A percentile compares a stretch with the other conserved stretches of the same genome.
Conservation (phyloP, 2,113 vertebrate genomes). For the Struthio camelus region DNA sequence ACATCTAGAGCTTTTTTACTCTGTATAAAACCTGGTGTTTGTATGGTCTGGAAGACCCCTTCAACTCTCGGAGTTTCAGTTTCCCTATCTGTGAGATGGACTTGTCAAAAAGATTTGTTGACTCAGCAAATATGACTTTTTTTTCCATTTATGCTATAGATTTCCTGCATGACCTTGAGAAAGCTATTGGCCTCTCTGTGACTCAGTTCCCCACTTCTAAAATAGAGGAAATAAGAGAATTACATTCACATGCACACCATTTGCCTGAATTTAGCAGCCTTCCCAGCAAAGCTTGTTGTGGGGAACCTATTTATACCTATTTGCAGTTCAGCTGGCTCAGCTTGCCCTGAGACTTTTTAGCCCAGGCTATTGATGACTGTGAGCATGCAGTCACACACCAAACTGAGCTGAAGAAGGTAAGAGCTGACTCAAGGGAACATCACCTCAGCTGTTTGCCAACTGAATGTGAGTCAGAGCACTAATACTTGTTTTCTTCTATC, state of each 20-base stretch:
- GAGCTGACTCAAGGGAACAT: neutral
- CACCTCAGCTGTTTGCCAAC: conserved; percentile 11
- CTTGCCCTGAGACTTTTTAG: rapidly evolving
- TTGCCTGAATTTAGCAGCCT: neutral
- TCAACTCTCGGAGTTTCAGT: neutral
- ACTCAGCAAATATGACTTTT: rapidly evolving
- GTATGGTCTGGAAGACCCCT: neutral
- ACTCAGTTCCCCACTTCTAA: neutral
- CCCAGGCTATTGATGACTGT: neutral
- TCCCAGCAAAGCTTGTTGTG: rapidly evolving
- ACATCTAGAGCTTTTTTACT: neutral
- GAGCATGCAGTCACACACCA: neutral
- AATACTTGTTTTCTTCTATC: conserved; percentile 39
- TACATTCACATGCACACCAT: neutral
- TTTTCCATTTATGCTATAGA: neutral
- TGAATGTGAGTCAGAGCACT: conserved; percentile 31
- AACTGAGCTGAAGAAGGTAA: neutral
- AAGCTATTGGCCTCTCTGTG: neutral
- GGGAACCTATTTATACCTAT: neutral
- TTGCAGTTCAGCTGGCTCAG: neutral
- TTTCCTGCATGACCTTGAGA: neutral
- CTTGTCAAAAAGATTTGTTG: neutral
- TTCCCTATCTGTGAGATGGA: neutral
- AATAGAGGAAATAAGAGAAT: neutral
- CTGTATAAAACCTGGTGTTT: neutral